Evolutionary conservation across 2,888 invertebrate species (phyloP), one percentile per base, ranked within the genome.

Genomic region (Microdon myrmicae): DNA sequence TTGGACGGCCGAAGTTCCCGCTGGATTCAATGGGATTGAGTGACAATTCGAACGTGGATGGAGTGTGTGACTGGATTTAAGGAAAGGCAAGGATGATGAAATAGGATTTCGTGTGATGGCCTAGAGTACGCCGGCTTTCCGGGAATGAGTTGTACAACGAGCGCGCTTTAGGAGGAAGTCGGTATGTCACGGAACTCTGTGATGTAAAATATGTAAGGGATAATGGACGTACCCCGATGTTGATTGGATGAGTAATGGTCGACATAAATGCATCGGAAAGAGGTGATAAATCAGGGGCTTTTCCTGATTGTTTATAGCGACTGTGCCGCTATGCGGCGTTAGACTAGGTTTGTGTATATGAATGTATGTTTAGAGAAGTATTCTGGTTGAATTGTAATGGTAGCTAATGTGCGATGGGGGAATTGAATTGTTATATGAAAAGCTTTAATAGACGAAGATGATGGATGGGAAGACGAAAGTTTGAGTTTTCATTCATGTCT

Each of bases 241-340:
- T 64, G 64, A 64, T 64, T 64, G 64, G 51, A 64, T 64, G 64
- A 64, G 47, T 64, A 64, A 64, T 58, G 58, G 41, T 34, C 8
- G 34, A 53, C 64, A 58, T 58, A 58, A 64, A 58, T 53, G 64
- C 64, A 58, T 64, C 58, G 37, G 51, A 64, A 48, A 37, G 23
- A 13, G 53, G 43, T 51, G 5, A 58, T 64, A 58, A 64, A 64
- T 64, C 58, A 45, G 32, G 31, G 34, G 47, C 35, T 56, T 56
- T 56, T n/a, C n/a, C n/a, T n/a, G n/a, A n/a, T n/a, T 51, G 45
- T 49, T 48, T 39, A 34, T 39, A 44, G 16, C 13, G n/a, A n/a
- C n/a, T n/a, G n/a, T n/a, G n/a, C n/a, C n/a, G n/a, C n/a, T n/a
- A n/a, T n/a, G n/a, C n/a, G n/a, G n/a, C n/a, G n/a, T n/a, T n/a